Evolutionary conservation across 1,140 invertebrate species (phyloP).

Genomic region (Anastrepha obliqua): DNA sequence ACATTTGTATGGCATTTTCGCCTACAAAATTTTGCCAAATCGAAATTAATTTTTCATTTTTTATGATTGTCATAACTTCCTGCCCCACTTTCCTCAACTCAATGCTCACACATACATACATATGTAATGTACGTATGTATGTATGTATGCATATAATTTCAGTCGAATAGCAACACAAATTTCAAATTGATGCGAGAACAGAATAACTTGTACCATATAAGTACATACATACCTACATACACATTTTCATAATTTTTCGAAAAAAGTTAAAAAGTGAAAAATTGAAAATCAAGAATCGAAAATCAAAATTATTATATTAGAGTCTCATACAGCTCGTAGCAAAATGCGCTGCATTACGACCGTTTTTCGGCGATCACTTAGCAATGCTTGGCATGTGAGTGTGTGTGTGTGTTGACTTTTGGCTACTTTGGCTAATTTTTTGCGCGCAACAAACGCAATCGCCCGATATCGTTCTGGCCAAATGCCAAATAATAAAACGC

Average conservation of each 20-base stretch:
- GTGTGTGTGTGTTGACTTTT: not conserved
- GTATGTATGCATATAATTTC: too few relatives aligned
- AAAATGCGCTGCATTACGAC: not conserved
- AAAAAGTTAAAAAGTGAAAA: not conserved
- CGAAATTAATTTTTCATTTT: slow-evolving; percentile 12
- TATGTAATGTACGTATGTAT: not conserved
- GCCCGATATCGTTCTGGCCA: slow-evolving; percentile 14
- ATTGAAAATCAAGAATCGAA: slow-evolving; percentile 38
- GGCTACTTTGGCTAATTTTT: not conserved
- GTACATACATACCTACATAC: slow-evolving; percentile 36
- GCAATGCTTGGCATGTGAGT: not conserved
- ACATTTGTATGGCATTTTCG: not conserved
- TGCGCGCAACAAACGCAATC: not conserved
- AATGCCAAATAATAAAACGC: slow-evolving; percentile 29
- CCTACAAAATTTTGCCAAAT: slow-evolving; percentile 8
- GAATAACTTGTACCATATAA: not conserved
- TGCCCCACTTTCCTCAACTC: not conserved
- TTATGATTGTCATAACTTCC: slow-evolving; percentile 16
- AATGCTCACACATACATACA: not conserved
- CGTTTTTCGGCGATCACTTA: slow-evolving; percentile 6
- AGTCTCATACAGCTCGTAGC: not conserved
- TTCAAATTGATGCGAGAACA: not conserved
- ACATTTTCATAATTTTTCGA: not conserved
- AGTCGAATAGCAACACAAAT: not conserved
- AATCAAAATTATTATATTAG: slow-evolving; percentile 39